phyloP scores from a whole-genome alignment of 2,888 invertebrate species.

The Oligia latruncula region DNA sequence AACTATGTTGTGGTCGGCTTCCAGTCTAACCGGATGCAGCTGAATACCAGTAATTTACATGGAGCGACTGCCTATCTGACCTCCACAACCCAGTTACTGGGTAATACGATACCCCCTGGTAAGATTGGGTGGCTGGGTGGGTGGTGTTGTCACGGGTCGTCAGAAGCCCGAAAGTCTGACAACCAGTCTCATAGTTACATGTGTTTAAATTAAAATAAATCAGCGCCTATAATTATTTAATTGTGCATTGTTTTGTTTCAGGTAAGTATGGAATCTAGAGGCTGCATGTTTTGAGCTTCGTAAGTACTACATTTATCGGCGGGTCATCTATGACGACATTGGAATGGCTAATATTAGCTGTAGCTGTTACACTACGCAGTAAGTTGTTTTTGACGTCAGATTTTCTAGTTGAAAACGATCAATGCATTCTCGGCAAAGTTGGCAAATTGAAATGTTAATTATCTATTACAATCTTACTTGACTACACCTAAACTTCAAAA shows the following conservation, averaged over 20 bases:
- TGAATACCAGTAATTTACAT: no score
- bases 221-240: not conserved
- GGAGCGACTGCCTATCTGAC: no score
- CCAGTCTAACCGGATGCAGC: no score
- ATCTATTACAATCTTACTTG: no score
- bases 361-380: constrained; percentile 4
- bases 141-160: no score
- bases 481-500: no score
- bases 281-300: constrained; percentile 17
- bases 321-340: not conserved
- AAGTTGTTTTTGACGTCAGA: not conserved
- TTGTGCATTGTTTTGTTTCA: constrained; percentile 54
- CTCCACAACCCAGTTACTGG: no score
- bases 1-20: no score
- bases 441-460: not conserved
- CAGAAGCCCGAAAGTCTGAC: no score
- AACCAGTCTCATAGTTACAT: not conserved
- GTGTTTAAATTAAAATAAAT: not conserved
- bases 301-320: constrained; percentile 43
- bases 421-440: not conserved
- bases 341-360: not conserved
- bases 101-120: no score
- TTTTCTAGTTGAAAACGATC: not conserved
- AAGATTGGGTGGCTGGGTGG: no score
- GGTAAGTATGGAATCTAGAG: constrained; percentile 59